Conservation (phyloP, 1,140 invertebrate species). For the Drosophila dunni region DNA sequence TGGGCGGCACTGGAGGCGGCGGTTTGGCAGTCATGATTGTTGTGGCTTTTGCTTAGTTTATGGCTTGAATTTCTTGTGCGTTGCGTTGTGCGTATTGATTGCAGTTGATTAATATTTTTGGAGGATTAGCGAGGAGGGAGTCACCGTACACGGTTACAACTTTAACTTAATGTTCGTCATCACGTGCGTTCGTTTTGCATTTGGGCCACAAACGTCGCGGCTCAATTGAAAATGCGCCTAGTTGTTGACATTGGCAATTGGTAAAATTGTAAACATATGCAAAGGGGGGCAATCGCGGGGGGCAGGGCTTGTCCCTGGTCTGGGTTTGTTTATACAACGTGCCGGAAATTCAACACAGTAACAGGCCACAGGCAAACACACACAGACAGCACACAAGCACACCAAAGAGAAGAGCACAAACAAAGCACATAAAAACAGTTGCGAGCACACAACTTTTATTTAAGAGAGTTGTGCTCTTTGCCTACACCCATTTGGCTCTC, state of each 20-base stretch:
- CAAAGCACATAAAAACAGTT: conserved; percentile 4
- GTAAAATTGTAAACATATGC: conserved; percentile 58
- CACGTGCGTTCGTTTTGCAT: conserved; percentile 54
- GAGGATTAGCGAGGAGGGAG: neutral
- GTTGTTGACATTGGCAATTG: conserved; percentile 71
- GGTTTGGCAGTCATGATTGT: conserved; percentile 66
- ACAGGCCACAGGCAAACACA: conserved; percentile 62
- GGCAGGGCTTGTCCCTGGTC: conserved; percentile 26
- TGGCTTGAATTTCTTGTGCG: conserved; percentile 15
- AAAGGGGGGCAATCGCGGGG: neutral
- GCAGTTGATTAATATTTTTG: neutral
- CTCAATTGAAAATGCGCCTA: conserved; percentile 49
- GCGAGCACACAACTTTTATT: neutral
- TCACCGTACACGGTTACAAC: neutral
- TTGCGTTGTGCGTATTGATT: conserved; percentile 56
- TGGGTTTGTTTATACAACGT: conserved; percentile 81
- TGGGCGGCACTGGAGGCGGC: conserved; percentile 65
- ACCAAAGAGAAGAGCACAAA: neutral
- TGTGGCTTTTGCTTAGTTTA: neutral
- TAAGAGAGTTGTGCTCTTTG: conserved; percentile 3
- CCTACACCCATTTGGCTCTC: conserved; percentile 5
- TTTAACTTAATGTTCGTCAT: conserved; percentile 62
- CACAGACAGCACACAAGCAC: conserved; percentile 10
- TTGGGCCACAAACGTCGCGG: conserved; percentile 19
- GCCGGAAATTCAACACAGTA: conserved; percentile 73